Evolutionary conservation across 1,140 invertebrate genomes (phyloP).

Genomic region (Trichogramma pretiosum): DNA sequence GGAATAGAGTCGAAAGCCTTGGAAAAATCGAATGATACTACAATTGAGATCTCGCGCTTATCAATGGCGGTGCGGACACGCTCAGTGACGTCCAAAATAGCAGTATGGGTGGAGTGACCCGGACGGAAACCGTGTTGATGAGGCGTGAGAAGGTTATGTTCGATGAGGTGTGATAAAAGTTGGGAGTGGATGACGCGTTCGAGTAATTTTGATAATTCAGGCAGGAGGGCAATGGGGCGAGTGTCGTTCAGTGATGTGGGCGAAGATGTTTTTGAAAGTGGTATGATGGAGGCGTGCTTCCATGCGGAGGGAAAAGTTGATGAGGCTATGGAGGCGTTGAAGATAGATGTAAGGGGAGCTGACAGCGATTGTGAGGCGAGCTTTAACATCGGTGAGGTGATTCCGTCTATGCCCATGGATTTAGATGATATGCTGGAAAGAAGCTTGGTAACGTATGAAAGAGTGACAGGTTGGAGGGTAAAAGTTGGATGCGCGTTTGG

Average conservation of each 20-base stretch:
- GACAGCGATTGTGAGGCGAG: background rate
- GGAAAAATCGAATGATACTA: slow-evolving; percentile 31
- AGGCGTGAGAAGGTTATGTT: background rate
- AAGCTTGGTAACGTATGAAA: no score
- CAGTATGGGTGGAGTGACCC: slow-evolving; percentile 24
- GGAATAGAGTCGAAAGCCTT: slow-evolving; percentile 24
- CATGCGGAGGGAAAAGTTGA: background rate
- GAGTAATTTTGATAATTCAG: slow-evolving; percentile 1
- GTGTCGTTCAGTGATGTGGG: background rate
- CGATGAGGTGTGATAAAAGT: background rate
- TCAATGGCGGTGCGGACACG: slow-evolving; percentile 26
- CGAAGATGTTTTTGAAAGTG: background rate
- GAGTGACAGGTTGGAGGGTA: no score
- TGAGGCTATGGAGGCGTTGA: background rate
- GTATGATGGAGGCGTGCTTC: background rate
- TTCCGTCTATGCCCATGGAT: background rate
- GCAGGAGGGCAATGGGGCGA: slow-evolving; percentile 9
- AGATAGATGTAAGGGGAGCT: background rate
- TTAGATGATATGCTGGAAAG: no score
- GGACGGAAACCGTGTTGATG: slow-evolving; percentile 28
- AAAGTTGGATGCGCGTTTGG: no score
- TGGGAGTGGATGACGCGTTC: slow-evolving; percentile 5
- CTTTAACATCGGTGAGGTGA: background rate
- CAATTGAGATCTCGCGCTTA: slow-evolving; percentile 20
- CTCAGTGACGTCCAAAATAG: slow-evolving; percentile 25